Evolutionary conservation across 2,888 invertebrate species (phyloP).

Genomic region (Craniophora ligustri): DNA sequence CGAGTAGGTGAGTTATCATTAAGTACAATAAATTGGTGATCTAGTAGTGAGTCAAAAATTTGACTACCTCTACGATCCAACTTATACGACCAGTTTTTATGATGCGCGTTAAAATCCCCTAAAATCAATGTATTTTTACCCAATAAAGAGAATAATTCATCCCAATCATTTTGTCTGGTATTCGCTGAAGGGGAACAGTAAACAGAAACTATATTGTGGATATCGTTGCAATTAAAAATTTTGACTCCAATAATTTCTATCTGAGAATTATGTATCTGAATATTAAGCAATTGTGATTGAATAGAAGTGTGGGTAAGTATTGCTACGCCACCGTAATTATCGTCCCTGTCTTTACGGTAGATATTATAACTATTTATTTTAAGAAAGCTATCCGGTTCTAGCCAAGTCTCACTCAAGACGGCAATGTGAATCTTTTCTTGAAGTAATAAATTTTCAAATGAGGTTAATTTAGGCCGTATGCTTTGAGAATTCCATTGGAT

Average conservation of each 20-base stretch:
- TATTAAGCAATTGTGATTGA: not conserved
- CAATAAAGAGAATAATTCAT: not conserved
- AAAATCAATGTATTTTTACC: not conserved
- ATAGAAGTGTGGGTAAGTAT: constrained; percentile 26
- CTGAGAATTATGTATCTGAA: not conserved
- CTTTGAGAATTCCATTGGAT: constrained; percentile 3
- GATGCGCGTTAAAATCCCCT: too few species aligned
- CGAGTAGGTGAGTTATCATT: not conserved
- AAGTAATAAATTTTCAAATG: too few species aligned
- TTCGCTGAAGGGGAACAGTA: not conserved
- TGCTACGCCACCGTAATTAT: constrained; percentile 35
- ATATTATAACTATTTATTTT: constrained; percentile 30
- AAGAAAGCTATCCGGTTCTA: too few species aligned
- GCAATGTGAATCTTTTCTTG: too few species aligned
- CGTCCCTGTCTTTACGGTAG: constrained; percentile 28
- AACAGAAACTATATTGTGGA: not conserved
- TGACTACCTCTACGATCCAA: not conserved
- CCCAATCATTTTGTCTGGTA: not conserved
- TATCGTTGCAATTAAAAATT: not conserved
- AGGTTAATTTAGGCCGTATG: not conserved
- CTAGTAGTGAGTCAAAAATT: not conserved
- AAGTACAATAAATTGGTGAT: not conserved
- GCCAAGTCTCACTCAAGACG: too few species aligned
- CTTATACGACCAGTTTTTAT: not conserved
- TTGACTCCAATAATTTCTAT: constrained; percentile 20